phyloP scores from a whole-genome alignment of 2,797 vertebrate species.

The Dicrostonyx torquatus region DNA sequence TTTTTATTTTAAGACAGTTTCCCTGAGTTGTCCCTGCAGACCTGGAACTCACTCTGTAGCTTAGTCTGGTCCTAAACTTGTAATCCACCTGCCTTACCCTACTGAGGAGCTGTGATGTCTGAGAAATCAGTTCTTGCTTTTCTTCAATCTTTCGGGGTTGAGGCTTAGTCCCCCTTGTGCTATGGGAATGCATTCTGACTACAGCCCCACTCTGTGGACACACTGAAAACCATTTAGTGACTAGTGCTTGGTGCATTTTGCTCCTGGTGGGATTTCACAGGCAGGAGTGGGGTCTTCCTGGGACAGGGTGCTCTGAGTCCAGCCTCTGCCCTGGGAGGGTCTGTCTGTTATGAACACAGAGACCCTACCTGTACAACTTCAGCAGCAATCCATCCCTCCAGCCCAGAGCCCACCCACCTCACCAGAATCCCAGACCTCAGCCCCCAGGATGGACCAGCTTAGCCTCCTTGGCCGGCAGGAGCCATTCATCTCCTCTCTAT shows the following conservation, averaged over 20 bases:
- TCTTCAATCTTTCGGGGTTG: neutral
- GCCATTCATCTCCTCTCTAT: neutral
- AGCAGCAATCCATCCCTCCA: neutral
- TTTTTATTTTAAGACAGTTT: neutral
- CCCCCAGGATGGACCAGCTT: fast-evolving
- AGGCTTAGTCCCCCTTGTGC: neutral
- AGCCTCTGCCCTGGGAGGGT: neutral
- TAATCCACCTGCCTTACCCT: neutral
- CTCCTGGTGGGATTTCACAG: neutral
- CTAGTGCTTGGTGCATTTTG: neutral
- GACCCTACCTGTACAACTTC: neutral
- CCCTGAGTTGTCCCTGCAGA: neutral
- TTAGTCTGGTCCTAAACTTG: neutral
- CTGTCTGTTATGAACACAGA: neutral
- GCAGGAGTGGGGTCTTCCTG: neutral
- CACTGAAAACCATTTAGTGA: neutral
- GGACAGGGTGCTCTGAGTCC: neutral
- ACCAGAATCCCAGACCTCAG: fast-evolving
- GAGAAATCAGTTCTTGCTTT: neutral
- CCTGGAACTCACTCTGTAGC: neutral
- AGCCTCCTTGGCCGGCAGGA: conserved; percentile 58
- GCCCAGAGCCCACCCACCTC: neutral
- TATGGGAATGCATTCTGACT: neutral
- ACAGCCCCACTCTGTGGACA: neutral
- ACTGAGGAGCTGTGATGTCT: neutral